These are phyloP conservation scores for Iguana delicatissima DNA, from an alignment of 2,797 vertebrate genomes.

Conservation along the genomic window DNA sequence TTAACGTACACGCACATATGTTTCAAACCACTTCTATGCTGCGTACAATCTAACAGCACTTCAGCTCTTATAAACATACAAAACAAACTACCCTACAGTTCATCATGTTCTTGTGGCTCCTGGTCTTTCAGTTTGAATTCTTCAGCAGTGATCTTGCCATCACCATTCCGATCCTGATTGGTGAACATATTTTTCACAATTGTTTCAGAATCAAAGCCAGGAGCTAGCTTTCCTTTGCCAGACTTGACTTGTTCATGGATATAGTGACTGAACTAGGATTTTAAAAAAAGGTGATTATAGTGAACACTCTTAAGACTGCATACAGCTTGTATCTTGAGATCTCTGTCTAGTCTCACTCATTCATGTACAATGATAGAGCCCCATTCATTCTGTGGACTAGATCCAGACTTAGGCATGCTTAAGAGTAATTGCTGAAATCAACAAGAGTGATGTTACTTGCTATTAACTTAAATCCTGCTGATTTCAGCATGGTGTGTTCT, in stretches of 20 bases:
- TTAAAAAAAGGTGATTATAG: neutral
- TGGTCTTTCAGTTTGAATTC: constrained; percentile 97
- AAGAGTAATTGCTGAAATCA: neutral
- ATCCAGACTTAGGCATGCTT: neutral
- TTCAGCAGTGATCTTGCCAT: constrained; percentile 90
- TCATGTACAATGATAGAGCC: neutral
- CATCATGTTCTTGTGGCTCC: constrained; percentile 88
- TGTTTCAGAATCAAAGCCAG: constrained; percentile 91
- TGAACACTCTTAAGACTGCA: neutral
- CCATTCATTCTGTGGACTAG: neutral
- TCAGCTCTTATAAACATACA: constrained; percentile 45
- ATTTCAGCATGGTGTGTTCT: neutral
- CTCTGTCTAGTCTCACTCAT: neutral
- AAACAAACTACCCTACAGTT: constrained; percentile 82
- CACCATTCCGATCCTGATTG: constrained; percentile 95
- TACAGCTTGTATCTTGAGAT: neutral
- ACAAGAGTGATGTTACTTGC: neutral
- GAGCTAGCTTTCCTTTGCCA: constrained; percentile 95
- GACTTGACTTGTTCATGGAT: constrained; percentile 91
- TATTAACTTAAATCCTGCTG: too few relatives aligned
- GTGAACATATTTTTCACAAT: constrained; percentile 97
- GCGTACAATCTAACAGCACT: constrained; percentile 29
- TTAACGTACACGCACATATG: neutral
- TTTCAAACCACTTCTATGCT: constrained; percentile 3
- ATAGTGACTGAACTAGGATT: constrained; percentile 91